Conservation (phyloP, 2,888 invertebrate species). For the Trileptium ribeirensis region DNA sequence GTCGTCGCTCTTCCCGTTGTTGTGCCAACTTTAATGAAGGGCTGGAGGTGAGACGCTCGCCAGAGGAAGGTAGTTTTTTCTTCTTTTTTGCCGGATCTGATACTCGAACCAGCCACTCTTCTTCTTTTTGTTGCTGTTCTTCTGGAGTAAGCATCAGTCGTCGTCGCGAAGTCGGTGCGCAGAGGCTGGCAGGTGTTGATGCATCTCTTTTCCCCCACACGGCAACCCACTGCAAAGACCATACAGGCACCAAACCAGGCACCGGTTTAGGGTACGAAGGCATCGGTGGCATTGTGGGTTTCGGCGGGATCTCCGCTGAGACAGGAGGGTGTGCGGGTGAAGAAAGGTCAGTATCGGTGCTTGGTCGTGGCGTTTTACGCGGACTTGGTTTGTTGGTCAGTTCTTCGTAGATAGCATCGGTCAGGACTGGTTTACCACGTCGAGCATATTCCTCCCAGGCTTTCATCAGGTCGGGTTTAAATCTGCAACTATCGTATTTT, state of each 20-base stretch:
- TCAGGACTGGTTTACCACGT: not conserved
- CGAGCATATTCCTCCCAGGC: not conserved
- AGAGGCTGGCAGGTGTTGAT: not conserved
- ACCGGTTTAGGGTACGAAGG: not conserved
- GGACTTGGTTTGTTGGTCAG: not conserved
- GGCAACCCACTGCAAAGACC: not conserved
- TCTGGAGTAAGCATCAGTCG: not conserved
- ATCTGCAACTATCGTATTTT: not conserved
- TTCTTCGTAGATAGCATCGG: conserved; percentile 2
- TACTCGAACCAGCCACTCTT: not conserved
- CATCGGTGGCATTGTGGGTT: not conserved
- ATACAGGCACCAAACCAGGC: not conserved
- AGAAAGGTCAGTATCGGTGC: too few relatives aligned
- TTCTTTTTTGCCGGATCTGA: not conserved
- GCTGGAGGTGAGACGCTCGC: not conserved
- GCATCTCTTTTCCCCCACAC: not conserved
- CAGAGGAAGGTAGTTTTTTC: not conserved
- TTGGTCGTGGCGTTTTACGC: not conserved
- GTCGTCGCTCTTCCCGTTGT: not conserved
- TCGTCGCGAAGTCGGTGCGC: too few relatives aligned
- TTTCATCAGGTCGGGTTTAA: not conserved
- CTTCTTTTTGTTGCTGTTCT: not conserved
- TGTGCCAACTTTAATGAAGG: not conserved
- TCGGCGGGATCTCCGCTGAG: too few relatives aligned
- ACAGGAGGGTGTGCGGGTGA: too few relatives aligned